phyloP scores from a whole-genome alignment of 2,113 vertebrate species.

The Grantiella picta region DNA sequence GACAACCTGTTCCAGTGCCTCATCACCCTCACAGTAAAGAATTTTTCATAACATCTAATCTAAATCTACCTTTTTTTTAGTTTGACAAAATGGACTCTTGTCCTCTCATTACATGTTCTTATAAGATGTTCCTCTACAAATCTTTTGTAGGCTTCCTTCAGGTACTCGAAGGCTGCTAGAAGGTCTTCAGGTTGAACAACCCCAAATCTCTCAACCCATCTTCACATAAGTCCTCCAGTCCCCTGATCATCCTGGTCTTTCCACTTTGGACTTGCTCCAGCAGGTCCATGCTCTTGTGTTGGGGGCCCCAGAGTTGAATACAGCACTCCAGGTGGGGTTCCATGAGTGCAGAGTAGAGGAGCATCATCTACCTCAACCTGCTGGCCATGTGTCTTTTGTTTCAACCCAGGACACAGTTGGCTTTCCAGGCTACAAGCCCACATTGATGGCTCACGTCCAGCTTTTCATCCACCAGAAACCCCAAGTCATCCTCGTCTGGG shows the following conservation, averaged over 20 bases:
- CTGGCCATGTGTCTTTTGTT: not conserved
- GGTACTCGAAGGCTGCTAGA: not conserved
- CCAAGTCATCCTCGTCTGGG: accelerated
- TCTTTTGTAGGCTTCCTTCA: not conserved
- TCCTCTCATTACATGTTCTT: not conserved
- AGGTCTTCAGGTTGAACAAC: not conserved
- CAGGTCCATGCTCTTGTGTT: not conserved
- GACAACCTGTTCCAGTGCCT: not conserved
- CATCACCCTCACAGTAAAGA: not conserved
- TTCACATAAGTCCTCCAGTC: not conserved
- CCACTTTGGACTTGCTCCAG: not conserved
- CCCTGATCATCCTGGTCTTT: not conserved
- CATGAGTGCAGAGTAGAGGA: not conserved
- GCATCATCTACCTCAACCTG: accelerated
- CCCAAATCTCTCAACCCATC: not conserved
- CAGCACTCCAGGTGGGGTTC: not conserved
- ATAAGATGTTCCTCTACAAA: not conserved
- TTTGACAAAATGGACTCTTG: not conserved
- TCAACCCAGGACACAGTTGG: not conserved
- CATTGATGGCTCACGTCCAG: no score
- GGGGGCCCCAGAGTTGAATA: not conserved
- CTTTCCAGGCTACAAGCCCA: not conserved
- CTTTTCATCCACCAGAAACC: accelerated
- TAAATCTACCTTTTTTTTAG: not conserved
- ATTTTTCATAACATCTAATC: not conserved